Percentiles rank a stretch among this genome's conserved stretches.
These are phyloP conservation scores for Percopsis omiscomaycus DNA, from an alignment of 2,797 vertebrate genomes.

Conservation along the genomic window DNA sequence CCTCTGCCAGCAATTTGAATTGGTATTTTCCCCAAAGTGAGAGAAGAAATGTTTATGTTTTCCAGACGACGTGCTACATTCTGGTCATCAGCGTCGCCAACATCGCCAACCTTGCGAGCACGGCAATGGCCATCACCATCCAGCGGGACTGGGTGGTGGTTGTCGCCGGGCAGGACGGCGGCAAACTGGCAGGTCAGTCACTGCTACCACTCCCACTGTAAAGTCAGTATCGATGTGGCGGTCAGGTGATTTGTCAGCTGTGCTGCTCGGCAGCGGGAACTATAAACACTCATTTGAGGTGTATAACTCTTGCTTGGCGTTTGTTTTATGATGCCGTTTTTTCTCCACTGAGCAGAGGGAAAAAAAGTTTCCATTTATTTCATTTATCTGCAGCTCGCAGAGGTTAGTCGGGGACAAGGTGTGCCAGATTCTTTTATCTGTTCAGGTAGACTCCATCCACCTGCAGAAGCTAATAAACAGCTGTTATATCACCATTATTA, in stretches of 20 bases:
- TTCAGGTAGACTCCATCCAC: slow-evolving; percentile 19
- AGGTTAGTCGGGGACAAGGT: slow-evolving; percentile 1
- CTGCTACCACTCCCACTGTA: not conserved
- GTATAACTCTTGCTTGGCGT: slow-evolving; percentile 30
- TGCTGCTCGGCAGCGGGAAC: slow-evolving; percentile 27
- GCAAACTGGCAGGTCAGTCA: slow-evolving; percentile 89
- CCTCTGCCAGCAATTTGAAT: too few relatives aligned
- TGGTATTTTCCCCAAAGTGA: not conserved
- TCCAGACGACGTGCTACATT: slow-evolving; percentile 92
- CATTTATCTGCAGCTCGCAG: not conserved
- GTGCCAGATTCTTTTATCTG: not conserved
- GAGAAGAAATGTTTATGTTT: slow-evolving; percentile 15
- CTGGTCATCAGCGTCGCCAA: slow-evolving; percentile 96
- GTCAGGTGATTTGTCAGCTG: slow-evolving; percentile 53
- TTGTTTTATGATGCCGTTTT: slow-evolving; percentile 31
- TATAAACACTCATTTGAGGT: slow-evolving; percentile 48
- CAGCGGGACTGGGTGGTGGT: slow-evolving; percentile 99
- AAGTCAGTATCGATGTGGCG: slow-evolving; percentile 11
- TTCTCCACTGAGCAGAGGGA: slow-evolving; percentile 30
- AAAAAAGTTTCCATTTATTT: too few relatives aligned
- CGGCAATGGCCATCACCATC: slow-evolving; percentile 93
- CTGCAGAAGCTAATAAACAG: not conserved
- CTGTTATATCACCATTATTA: not conserved
- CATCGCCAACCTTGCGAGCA: slow-evolving; percentile 96
- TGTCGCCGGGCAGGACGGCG: slow-evolving; percentile 93